phyloP scores from a whole-genome alignment of 2,113 vertebrate species.

The Urocolius indicus region DNA sequence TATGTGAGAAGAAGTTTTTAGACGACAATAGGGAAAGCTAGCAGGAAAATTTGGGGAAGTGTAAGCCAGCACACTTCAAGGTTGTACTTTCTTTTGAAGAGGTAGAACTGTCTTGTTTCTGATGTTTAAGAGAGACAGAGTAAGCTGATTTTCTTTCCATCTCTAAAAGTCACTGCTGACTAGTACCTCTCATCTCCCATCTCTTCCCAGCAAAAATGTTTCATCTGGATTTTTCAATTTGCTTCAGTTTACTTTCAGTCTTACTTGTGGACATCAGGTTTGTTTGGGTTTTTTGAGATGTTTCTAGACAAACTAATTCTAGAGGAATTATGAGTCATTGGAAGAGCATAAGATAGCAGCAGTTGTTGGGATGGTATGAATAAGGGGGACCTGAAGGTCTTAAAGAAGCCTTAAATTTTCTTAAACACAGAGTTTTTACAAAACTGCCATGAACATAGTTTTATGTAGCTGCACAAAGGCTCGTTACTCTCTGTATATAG shows the following conservation, averaged over 20 bases:
- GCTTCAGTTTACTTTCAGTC: not conserved
- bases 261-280: not conserved
- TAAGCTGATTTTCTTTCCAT: not conserved
- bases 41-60: not conserved
- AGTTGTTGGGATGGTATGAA: not conserved
- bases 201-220: not conserved
- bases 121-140: not conserved
- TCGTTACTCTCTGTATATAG: not conserved
- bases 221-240: not conserved
- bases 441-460: not conserved
- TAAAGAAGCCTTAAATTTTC: not conserved
- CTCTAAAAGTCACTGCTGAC: not conserved
- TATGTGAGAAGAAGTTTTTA: not conserved
- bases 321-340: not conserved
- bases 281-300: not conserved
- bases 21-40: not conserved
- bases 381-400: not conserved
- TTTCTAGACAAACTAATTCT: not conserved
- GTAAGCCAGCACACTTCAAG: not conserved
- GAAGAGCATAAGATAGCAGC: not conserved
- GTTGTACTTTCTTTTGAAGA: not conserved
- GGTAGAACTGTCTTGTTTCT: not conserved
- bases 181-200: not conserved
- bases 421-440: not conserved
- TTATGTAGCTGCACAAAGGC: not conserved